phyloP scores from a whole-genome alignment of 2,113 vertebrate species.

The Coturnix japonica region DNA sequence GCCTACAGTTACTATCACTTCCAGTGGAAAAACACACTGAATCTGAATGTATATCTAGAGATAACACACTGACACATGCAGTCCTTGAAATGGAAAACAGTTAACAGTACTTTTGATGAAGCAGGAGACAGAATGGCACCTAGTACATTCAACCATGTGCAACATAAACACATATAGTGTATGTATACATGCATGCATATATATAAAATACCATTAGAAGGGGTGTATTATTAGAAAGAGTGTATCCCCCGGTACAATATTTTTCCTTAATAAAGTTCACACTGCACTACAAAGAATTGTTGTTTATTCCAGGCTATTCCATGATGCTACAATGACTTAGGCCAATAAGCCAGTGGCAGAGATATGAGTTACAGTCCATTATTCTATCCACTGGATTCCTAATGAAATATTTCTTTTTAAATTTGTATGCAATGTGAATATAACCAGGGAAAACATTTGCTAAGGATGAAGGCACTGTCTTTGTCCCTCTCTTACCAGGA shows the following conservation, averaged over 20 bases:
- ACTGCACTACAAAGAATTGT: neutral
- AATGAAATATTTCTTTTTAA: slow-evolving; percentile 38
- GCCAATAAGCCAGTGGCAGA: slow-evolving; percentile 16
- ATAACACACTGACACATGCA: neutral
- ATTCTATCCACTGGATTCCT: slow-evolving; percentile 56
- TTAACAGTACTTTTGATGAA: neutral
- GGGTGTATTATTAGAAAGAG: neutral
- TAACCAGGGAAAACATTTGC: neutral
- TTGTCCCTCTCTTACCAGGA: neutral
- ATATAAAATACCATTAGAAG: neutral
- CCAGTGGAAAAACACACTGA: neutral
- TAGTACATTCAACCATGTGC: neutral
- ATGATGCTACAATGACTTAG: slow-evolving; percentile 4
- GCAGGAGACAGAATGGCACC: neutral
- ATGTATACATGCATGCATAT: neutral
- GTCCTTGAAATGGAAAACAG: neutral
- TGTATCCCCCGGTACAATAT: neutral
- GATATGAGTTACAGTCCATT: slow-evolving; percentile 57
- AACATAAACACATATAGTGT: neutral
- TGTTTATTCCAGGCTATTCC: neutral
- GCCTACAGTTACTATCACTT: neutral
- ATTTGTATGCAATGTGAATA: slow-evolving; percentile 34
- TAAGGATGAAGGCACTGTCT: neutral
- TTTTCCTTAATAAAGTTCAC: neutral
- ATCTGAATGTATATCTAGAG: neutral